Evolutionary conservation across 2,888 invertebrate genomes (phyloP).

Genomic region (Heliconius erato): DNA sequence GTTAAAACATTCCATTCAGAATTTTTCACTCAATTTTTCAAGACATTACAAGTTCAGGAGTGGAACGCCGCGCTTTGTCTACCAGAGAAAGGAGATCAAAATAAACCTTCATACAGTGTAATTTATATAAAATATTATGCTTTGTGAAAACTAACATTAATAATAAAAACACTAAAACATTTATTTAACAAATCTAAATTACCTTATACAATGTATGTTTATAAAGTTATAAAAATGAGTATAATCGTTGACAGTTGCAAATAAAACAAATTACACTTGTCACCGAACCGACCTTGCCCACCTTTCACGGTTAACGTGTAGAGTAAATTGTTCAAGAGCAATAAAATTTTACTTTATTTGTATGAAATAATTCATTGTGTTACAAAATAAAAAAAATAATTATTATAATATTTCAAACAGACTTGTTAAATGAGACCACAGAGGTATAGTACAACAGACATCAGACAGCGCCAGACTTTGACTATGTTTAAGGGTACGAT

Average conservation of each 20-base stretch:
- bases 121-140: neutral
- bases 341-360: neutral
- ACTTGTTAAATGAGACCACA: too few species aligned
- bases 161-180: neutral
- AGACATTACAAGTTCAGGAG: too few species aligned
- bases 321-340: neutral
- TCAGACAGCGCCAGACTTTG: too few species aligned
- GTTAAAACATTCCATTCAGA: too few species aligned
- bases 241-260: slow-evolving; percentile 31
- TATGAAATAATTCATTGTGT: neutral
- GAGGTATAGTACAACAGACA: too few species aligned
- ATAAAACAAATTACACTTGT: slow-evolving; percentile 32
- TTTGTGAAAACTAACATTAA: neutral
- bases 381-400: too few species aligned
- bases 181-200: neutral
- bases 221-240: slow-evolving; percentile 19
- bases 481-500: too few species aligned
- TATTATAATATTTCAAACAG: too few species aligned
- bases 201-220: neutral
- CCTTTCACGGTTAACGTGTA: slow-evolving; percentile 34
- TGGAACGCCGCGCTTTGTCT: too few species aligned
- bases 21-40: too few species aligned
- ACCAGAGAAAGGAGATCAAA: too few species aligned
- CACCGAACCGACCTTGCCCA: slow-evolving; percentile 32
- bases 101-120: too few species aligned